Percentiles rank a stretch among this genome's conserved stretches.
Evolutionary conservation across 2,888 invertebrate genomes (phyloP).

Genomic region (Hypercompe scribonia): DNA sequence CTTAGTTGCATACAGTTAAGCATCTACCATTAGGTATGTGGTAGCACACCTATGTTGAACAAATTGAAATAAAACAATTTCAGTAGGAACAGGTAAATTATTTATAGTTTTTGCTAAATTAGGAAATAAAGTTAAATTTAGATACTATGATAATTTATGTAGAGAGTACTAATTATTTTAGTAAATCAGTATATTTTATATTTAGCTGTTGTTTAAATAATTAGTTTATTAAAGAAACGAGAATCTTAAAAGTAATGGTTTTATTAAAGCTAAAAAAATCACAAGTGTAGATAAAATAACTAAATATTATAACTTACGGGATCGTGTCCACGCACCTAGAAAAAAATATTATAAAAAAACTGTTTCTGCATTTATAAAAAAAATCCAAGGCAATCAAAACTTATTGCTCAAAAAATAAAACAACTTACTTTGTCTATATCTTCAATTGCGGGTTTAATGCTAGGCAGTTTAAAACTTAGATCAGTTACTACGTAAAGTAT

Average conservation of each 20-base stretch:
- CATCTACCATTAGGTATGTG: too few species aligned
- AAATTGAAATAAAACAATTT: too few species aligned
- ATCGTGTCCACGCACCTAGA: neutral
- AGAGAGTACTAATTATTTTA: neutral
- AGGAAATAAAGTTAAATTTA: neutral
- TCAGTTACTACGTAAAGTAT: slow-evolving; percentile 89
- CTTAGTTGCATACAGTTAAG: too few species aligned
- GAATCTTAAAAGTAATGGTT: neutral
- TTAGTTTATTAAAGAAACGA: neutral
- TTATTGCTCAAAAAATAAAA: slow-evolving; percentile 2
- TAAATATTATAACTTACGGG: neutral
- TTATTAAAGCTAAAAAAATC: neutral
- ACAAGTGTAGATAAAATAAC: neutral
- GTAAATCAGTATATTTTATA: neutral
- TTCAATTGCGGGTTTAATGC: slow-evolving; percentile 83
- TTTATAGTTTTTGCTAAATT: neutral
- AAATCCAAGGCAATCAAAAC: neutral
- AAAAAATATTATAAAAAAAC: neutral
- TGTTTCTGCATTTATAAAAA: neutral
- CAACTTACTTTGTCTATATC: slow-evolving; percentile 88
- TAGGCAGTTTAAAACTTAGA: slow-evolving; percentile 87
- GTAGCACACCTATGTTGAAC: too few species aligned
- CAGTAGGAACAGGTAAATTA: too few species aligned
- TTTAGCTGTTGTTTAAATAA: neutral
- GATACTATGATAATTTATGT: neutral